Evolutionary conservation across 2,797 vertebrate genomes (phyloP).

Genomic region (Darevskia nairensis): DNA sequence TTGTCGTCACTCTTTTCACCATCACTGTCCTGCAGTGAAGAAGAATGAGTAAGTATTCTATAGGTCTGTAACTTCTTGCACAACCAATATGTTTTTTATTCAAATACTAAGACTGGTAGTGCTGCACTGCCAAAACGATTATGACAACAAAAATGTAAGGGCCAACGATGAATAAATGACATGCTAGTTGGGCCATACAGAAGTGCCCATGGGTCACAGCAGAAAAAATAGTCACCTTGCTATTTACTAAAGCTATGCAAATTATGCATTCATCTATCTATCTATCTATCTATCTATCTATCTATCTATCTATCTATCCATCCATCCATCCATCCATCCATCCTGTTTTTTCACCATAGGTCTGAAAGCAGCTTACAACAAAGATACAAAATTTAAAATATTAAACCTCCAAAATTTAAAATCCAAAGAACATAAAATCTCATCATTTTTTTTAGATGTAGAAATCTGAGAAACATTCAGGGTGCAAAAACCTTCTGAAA

Average conservation of each 20-base stretch:
- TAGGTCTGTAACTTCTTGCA: accelerated
- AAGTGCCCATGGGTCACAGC: not conserved
- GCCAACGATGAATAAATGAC: not conserved
- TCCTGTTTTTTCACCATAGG: no score
- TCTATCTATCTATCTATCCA: no score
- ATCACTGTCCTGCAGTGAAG: constrained; percentile 91
- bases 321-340: no score
- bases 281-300: no score
- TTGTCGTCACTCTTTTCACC: constrained; percentile 98
- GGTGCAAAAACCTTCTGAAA: no score
- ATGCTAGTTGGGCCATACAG: not conserved
- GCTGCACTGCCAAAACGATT: not conserved
- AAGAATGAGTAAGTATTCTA: constrained; percentile 7
- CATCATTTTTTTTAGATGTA: no score
- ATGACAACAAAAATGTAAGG: not conserved
- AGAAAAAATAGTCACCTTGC: not conserved
- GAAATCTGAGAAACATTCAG: no score
- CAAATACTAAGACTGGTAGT: not conserved
- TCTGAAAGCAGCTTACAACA: no score
- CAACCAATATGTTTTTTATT: not conserved
- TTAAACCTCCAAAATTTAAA: no score
- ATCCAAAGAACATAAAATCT: no score
- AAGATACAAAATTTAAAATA: no score
- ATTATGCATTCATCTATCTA: not conserved
- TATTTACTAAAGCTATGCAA: not conserved